A percentile compares a stretch with the other conserved stretches of the same genome.
These are phyloP conservation scores for Catharus ustulatus DNA, from an alignment of 2,797 vertebrate genomes.

Conservation along the genomic window DNA sequence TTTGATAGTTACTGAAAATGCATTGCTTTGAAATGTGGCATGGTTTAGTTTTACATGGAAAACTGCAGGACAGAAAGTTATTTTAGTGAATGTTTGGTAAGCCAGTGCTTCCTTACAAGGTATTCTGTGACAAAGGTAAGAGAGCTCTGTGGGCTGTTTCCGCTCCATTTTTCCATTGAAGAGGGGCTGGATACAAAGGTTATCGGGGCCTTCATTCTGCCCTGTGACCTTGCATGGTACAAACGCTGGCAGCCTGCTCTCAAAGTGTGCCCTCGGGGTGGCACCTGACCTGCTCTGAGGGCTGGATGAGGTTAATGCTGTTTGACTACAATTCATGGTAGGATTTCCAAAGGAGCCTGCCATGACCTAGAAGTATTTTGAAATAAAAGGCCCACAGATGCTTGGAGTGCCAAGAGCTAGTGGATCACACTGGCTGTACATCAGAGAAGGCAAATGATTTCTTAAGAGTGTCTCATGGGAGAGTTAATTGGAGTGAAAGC, in stretches of 20 bases:
- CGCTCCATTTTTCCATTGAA: not conserved
- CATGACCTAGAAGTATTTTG: not conserved
- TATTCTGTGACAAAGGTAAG: not conserved
- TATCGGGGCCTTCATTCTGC: not conserved
- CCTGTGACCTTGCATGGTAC: not conserved
- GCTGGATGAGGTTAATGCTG: not conserved
- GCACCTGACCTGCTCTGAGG: not conserved
- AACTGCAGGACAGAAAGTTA: constrained; percentile 10
- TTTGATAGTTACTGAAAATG: constrained; percentile 42
- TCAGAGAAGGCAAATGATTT: not conserved
- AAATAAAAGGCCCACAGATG: not conserved
- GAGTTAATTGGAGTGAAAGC: not conserved
- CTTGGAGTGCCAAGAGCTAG: not conserved
- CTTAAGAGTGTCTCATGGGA: not conserved
- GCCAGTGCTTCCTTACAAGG: not conserved
- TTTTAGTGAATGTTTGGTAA: constrained; percentile 22
- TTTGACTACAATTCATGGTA: not conserved
- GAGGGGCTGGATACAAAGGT: not conserved
- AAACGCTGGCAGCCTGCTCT: not conserved
- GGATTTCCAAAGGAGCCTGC: not conserved
- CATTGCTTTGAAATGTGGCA: constrained; percentile 15
- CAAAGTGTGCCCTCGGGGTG: not conserved
- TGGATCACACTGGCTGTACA: not conserved
- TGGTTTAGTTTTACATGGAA: constrained; percentile 47
- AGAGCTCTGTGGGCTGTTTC: not conserved